These are phyloP conservation scores for Augochlora pura DNA, from an alignment of 1,140 invertebrate genomes.

Conservation along the genomic window DNA sequence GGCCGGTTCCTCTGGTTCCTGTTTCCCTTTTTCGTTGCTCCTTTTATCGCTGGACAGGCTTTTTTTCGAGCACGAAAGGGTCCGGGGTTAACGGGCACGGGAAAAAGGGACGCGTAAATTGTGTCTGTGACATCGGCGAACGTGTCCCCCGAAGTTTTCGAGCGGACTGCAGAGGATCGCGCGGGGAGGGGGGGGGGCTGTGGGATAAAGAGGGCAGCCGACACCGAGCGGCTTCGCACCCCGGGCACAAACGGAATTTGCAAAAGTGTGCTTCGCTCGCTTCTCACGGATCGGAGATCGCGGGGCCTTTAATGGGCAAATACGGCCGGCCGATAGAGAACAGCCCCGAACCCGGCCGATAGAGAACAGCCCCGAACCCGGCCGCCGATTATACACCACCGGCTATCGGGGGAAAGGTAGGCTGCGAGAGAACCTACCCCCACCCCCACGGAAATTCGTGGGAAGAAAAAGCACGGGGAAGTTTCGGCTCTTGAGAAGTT, in stretches of 20 bases:
- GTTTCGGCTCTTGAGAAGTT: background rate
- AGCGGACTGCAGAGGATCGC: background rate
- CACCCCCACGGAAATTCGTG: background rate
- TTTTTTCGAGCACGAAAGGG: slow-evolving; percentile 14
- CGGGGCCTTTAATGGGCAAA: slow-evolving; percentile 36
- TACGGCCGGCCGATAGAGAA: background rate
- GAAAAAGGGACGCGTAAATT: slow-evolving; percentile 20
- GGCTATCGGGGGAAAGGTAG: background rate
- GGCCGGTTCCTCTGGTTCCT: too few relatives aligned
- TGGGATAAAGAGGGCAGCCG: too few relatives aligned
- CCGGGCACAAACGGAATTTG: slow-evolving; percentile 47
- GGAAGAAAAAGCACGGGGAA: background rate
- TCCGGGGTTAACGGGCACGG: background rate
- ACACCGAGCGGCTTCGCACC: background rate
- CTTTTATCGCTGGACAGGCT: slow-evolving; percentile 1
- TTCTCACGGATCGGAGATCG: slow-evolving; percentile 19
- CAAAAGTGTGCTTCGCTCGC: slow-evolving; percentile 28
- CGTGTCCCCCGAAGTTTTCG: slow-evolving; percentile 34
- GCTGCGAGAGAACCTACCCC: too few relatives aligned
- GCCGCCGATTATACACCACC: background rate
- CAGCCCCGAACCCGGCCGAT: background rate
- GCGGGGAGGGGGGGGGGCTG: background rate
- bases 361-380: too few relatives aligned
- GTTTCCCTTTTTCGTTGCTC: too few relatives aligned
- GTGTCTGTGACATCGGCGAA: slow-evolving; percentile 26